phyloP scores from a whole-genome alignment of 2,888 invertebrate species.

The Gymnocheta viridis region DNA sequence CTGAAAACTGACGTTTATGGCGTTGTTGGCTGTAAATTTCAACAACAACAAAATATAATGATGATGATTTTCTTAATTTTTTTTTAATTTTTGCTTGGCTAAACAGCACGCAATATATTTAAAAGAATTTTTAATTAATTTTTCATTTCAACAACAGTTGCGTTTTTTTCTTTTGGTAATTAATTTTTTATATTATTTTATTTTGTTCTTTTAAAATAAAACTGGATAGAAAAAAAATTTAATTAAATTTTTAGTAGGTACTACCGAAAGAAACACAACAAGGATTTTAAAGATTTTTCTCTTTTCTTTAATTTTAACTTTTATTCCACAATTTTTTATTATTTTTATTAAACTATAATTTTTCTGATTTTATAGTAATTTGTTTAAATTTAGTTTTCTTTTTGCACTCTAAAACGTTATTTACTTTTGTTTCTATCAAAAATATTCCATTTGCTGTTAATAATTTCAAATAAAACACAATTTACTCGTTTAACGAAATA shows the following conservation, averaged over 20 bases:
- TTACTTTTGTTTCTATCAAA: neutral
- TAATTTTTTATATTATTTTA: constrained; percentile 14
- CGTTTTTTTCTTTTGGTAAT: neutral
- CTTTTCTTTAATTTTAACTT: constrained; percentile 1
- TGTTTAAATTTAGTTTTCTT: neutral
- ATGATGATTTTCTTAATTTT: constrained; percentile 37
- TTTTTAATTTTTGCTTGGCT: constrained; percentile 49
- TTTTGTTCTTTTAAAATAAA: constrained; percentile 12
- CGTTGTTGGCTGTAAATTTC: constrained; percentile 25
- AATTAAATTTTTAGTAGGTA: neutral
- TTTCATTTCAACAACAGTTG: constrained; percentile 35
- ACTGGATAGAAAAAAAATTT: constrained; percentile 3
- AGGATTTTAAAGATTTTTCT: constrained; percentile 27
- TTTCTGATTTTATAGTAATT: constrained; percentile 10
- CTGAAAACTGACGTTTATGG: constrained; percentile 46
- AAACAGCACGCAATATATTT: constrained; percentile 52
- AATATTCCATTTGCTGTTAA: constrained; percentile 25
- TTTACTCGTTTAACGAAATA: constrained; percentile 47
- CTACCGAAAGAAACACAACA: constrained; percentile 29
- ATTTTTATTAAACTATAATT: constrained; percentile 39
- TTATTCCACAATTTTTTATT: neutral
- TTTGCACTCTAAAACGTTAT: constrained; percentile 7
- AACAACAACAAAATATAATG: constrained; percentile 24
- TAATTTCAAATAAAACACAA: constrained; percentile 34
- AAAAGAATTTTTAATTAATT: constrained; percentile 35